A percentile compares a stretch with the other conserved stretches of the same genome.
Evolutionary conservation across 2,797 vertebrate species (phyloP).

Genomic region (Thunnus albacares): DNA sequence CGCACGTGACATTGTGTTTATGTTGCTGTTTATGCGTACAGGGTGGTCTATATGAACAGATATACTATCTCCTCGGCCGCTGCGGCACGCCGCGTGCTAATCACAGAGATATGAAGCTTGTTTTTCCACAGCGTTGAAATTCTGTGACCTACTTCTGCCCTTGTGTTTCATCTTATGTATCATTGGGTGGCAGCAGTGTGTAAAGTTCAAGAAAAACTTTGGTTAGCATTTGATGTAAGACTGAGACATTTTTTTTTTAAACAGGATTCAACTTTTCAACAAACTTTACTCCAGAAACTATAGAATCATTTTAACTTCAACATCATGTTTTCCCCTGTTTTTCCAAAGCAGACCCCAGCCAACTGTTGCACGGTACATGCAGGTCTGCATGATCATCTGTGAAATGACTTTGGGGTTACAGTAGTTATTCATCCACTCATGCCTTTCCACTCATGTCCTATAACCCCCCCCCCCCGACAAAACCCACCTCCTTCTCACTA

Average conservation of each 20-base stretch:
- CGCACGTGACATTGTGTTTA: conserved; percentile 12
- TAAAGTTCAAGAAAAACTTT: conserved; percentile 9
- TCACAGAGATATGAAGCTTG: conserved; percentile 63
- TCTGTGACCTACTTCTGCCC: conserved; percentile 59
- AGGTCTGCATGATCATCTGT: conserved; percentile 27
- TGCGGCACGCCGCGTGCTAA: conserved; percentile 31
- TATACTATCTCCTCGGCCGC: conserved; percentile 52
- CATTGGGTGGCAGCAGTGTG: conserved; percentile 60
- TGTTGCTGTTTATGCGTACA: conserved; percentile 16
- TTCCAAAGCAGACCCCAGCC: conserved; percentile 27
- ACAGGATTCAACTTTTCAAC: background rate
- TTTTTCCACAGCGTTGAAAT: conserved; percentile 55
- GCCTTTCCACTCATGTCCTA: conserved; percentile 20
- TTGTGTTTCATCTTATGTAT: conserved; percentile 40
- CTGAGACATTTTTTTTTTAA: background rate
- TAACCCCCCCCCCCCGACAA: background rate
- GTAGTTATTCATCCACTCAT: conserved; percentile 14
- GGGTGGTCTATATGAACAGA: conserved; percentile 33
- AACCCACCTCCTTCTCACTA: conserved; percentile 95
- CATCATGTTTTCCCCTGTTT: conserved; percentile 7
- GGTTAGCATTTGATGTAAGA: background rate
- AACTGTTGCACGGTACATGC: conserved; percentile 35
- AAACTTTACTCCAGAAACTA: background rate
- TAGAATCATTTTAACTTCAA: conserved; percentile 2
- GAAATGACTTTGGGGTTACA: conserved; percentile 39